Evolutionary conservation across 2,888 invertebrate genomes (phyloP), one percentile per base, ranked within the genome.

Genomic region (Ernsta delagoae): DNA sequence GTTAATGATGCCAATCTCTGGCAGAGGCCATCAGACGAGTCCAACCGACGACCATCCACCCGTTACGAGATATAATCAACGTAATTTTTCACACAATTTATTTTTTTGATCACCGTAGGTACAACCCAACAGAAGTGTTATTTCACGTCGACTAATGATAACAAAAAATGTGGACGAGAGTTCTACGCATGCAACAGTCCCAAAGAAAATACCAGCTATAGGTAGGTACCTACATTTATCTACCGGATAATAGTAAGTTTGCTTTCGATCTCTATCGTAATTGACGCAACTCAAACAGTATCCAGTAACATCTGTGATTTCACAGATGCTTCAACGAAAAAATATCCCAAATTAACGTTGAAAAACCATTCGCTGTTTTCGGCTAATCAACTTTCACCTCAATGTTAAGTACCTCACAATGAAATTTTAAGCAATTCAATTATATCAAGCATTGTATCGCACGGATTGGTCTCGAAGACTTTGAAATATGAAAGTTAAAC

Each of bases 21-120:
- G 81, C 84, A 83, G 83, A 77, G 84, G 83, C 88, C 86, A 89
- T 90, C 90, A 89, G 85, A 86, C 85, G 83, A 83, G 84, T 82
- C 82, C 83, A 73, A 83, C 83, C 16, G 50, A 16, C 50, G 16
- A 50, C 50, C 16, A 83, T 82, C 87, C 81, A 83, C 76, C 82
- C 84, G 85, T 92, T 90, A 92, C 91, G 92, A 90, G 83, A 87
- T 83, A 89, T 91, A 92, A 93, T 92, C 92, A 91, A 91, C 86
- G 90, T 91, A 90, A 92, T 92, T 92, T 92, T 93, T 92, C 92
- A 92, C 93, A 91, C 92, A 91, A 90, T 92, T 89, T 90, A 86
- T 90, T 92, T 90, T 87, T 88, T 89, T 86, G 82, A 80, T 81
- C 80, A 80, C 84, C 83, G 80, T 85, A 86, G 83, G 80, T 85